Conservation (phyloP, 2,113 vertebrate species). For the Dasyurus viverrinus region DNA sequence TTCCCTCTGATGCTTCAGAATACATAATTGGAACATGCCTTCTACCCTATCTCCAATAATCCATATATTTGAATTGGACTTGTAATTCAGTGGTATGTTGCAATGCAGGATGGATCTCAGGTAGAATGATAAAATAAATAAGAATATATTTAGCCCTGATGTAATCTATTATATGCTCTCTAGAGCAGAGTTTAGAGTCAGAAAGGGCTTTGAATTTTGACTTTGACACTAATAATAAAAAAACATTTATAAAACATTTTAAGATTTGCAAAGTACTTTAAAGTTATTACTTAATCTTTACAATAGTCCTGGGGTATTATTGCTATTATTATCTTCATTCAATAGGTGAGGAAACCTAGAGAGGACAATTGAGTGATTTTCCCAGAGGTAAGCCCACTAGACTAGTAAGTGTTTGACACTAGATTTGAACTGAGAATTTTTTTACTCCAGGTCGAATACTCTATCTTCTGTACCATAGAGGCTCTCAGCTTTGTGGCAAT, state of each 20-base stretch:
- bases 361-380: background rate
- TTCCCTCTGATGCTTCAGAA: background rate
- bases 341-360: background rate
- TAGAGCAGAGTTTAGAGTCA: background rate
- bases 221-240: background rate
- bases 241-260: background rate
- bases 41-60: background rate
- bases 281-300: background rate
- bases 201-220: background rate
- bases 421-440: background rate
- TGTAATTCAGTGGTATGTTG: background rate
- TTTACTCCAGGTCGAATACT: background rate
- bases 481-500: background rate
- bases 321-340: background rate
- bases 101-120: background rate
- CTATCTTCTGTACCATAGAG: background rate
- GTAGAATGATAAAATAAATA: background rate
- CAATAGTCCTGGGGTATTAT: background rate
- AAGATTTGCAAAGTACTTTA: background rate
- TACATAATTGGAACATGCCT: background rate
- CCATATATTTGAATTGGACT: background rate
- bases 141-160: background rate
- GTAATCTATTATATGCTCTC: background rate
- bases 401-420: background rate
- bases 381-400: background rate